Percentiles rank a stretch among this genome's conserved stretches.
Evolutionary conservation across 2,888 invertebrate genomes (phyloP).

Genomic region (Temnothorax rugatulus): DNA sequence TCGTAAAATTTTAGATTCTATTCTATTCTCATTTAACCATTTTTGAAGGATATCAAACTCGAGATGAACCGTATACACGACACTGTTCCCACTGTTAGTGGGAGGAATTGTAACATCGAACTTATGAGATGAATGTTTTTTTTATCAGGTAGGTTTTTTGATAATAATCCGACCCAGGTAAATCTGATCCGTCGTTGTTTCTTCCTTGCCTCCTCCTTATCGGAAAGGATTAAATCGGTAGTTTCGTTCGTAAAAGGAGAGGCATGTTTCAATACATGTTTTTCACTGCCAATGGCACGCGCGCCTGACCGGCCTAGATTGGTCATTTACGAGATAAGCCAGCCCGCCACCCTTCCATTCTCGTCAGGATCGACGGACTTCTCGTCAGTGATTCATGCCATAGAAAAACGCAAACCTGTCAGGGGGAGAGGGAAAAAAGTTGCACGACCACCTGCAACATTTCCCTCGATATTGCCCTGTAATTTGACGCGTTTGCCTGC

Average conservation of each 20-base stretch:
- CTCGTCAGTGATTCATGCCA: conserved; percentile 48
- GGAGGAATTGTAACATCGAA: background rate
- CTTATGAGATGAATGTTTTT: background rate
- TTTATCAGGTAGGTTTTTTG: background rate
- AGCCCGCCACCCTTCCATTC: conserved; percentile 60
- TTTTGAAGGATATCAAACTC: background rate
- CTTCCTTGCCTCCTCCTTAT: conserved; percentile 53
- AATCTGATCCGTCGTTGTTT: too few species aligned
- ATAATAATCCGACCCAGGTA: background rate
- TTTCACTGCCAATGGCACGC: conserved; percentile 83
- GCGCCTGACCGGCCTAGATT: conserved; percentile 65
- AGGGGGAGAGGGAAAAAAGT: conserved; percentile 10
- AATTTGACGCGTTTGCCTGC: conserved; percentile 38
- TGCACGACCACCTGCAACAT: conserved; percentile 35
- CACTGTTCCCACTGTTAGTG: background rate
- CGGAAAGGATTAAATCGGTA: conserved; percentile 80
- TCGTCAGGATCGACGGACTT: conserved; percentile 45
- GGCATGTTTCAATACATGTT: conserved; percentile 82
- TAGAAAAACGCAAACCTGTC: conserved; percentile 46
- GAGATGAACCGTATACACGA: background rate
- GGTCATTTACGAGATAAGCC: conserved; percentile 68
- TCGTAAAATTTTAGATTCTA: background rate
- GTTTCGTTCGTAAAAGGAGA: conserved; percentile 81
- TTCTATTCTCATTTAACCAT: background rate
- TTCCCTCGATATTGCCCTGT: conserved; percentile 40